Evolutionary conservation across 2,888 invertebrate species (phyloP).

Genomic region (Acronicta aceris): DNA sequence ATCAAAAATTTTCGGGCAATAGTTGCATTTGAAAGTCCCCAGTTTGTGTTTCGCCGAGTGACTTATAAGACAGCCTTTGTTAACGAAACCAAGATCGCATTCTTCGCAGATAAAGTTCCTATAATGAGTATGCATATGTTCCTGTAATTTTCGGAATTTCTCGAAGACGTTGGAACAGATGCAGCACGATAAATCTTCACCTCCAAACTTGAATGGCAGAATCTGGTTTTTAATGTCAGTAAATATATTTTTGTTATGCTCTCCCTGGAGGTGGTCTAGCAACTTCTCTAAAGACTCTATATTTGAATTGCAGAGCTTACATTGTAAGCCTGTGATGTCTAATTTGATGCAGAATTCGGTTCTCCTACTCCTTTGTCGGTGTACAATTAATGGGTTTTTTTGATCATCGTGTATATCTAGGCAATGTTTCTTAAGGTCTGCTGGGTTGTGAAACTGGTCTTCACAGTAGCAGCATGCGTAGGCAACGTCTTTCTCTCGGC

Average conservation of each 20-base stretch:
- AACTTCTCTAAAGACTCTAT: slow-evolving; percentile 59
- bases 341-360: slow-evolving; percentile 62
- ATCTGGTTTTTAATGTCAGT: slow-evolving; percentile 67
- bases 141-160: slow-evolving; percentile 38
- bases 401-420: slow-evolving; percentile 52
- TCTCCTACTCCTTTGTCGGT: slow-evolving; percentile 65
- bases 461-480: slow-evolving; percentile 74
- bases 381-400: slow-evolving; percentile 57
- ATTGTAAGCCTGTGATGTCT: slow-evolving; percentile 65
- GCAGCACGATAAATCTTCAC: slow-evolving; percentile 59
- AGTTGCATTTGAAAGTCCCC: slow-evolving; percentile 59
- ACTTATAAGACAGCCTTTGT: slow-evolving; percentile 19
- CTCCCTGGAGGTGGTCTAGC: slow-evolving; percentile 55
- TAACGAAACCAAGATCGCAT: slow-evolving; percentile 57
- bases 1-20: slow-evolving; percentile 72
- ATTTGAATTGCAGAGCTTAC: slow-evolving; percentile 58
- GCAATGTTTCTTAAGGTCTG: slow-evolving; percentile 69
- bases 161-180: slow-evolving; percentile 57
- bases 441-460: slow-evolving; percentile 63
- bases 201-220: slow-evolving; percentile 63
- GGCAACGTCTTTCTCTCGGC: slow-evolving; percentile 65
- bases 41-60: slow-evolving; percentile 45
- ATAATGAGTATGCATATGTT: slow-evolving; percentile 72
- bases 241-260: slow-evolving; percentile 60
- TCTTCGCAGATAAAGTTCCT: slow-evolving; percentile 69